A percentile compares a stretch with the other conserved stretches of the same genome.
Evolutionary conservation across 2,888 invertebrate species (phyloP).

Genomic region (Polia nebulosa): DNA sequence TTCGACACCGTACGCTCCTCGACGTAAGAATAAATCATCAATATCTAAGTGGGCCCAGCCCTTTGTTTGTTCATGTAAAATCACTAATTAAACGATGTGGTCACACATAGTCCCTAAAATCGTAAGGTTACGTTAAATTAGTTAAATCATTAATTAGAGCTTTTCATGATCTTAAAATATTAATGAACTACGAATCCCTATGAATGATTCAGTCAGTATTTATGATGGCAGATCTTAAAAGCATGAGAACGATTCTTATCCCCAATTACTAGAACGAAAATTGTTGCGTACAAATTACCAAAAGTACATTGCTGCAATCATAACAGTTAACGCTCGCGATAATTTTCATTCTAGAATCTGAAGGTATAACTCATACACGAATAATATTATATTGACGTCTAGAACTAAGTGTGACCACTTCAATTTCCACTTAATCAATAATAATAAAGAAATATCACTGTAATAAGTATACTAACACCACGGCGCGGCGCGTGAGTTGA

Average conservation of each 20-base stretch:
- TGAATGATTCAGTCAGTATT: conserved; percentile 48
- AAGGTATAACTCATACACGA: background rate
- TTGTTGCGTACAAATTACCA: background rate
- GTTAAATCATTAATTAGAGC: conserved; percentile 7
- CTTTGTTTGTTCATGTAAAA: conserved; percentile 65
- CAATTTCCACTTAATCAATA: conserved; percentile 59
- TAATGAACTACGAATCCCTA: conserved; percentile 43
- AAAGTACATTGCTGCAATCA: no score
- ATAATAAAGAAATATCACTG: conserved; percentile 69
- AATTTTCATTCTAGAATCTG: background rate
- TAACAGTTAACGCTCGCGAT: no score
- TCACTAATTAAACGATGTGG: conserved; percentile 58
- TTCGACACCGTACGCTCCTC: conserved; percentile 41
- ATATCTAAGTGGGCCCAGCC: conserved; percentile 68
- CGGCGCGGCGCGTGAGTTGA: conserved; percentile 52
- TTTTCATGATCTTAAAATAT: conserved; percentile 29
- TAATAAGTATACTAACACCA: conserved; percentile 64
- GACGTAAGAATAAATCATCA: conserved; percentile 60
- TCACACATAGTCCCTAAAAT: conserved; percentile 23
- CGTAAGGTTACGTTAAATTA: background rate
- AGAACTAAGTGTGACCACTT: conserved; percentile 30
- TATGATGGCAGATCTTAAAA: conserved; percentile 25
- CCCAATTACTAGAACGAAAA: background rate
- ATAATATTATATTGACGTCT: conserved; percentile 12
- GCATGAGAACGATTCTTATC: background rate